Base-by-base conservation (phyloP, 2,888 invertebrate genomes). In the Dasypolia templi region DNA sequence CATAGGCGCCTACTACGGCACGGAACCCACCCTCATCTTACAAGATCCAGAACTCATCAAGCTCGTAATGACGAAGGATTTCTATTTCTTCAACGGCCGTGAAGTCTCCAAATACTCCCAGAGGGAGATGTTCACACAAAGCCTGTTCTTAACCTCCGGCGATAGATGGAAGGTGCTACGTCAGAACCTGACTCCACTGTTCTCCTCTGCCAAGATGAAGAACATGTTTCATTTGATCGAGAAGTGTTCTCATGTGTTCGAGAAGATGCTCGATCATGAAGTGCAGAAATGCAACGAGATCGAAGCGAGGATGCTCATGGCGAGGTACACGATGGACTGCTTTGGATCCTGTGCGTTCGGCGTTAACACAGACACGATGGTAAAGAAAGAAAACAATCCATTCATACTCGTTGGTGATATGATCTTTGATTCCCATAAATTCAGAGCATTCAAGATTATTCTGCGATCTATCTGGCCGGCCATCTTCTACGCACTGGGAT, bases 191-290 rank as follows among this genome's bases (percentile, higher is more conserved):
- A 93, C 93, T 0, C 93, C 93, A 0, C 68, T 95, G 0, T 95
- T 95, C 81, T 91, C 95, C 0, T 90, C 93, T 0, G 85, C 91
- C 0, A 95, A 94, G 81, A 93, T 95, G 90, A 94, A 91, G 76
- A 93, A 89, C 26, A 95, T 95, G 95, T 95, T 94, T 64, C 85
- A 91, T 74, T 79, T 94, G 17, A 91, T 95, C 11, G 88, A 90
- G 64, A 89, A 90, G 12, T 92, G 92, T 66, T 73, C 89, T 0
- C 67, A 82, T 14, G 81, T 79, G 0, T 90, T 93, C 4, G 93
- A 94, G 56, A 84, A 79, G 0, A 75, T 92, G 66, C 82, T 95
- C 0, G 89, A 90, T 26, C 77, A 89, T 7, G 88, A 90, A 65
- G 72, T 81, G 4, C 75, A 79, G 22, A 59, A 44, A 5, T 79